Evolutionary conservation across 2,113 vertebrate genomes (phyloP), one percentile per base, ranked within the genome.

Genomic region (Pungitius pungitius): DNA sequence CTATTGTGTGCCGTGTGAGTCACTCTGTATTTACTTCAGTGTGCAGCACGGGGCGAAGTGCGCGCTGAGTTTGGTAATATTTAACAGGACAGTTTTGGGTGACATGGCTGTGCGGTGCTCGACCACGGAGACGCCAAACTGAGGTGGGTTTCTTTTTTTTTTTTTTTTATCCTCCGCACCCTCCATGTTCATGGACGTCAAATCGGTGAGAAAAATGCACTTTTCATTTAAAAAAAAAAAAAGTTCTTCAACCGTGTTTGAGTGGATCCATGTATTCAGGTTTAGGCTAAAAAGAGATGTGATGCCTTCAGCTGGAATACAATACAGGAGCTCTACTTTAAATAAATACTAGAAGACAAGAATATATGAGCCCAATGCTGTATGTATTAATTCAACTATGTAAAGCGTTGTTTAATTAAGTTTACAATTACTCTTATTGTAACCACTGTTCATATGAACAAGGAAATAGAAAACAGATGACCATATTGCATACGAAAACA

Each of bases 41-140:
- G 70, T 71, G 55, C n/a, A 39, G 70, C 65, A 68, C 2, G 37
- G 90, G 77, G 61, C 87, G 86, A 90, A 87, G 89, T 91, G 85
- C 87, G 60, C 80, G 56, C 62, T 39, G 20, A 62, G 55, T 82
- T 73, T 85, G 85, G 60, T 93, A 92, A 93, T 92, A 75, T 90
- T 92, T 93, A 93, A 92, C 89, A 2, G 77, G 69, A 72, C 61
- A 59, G 62, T 88, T 92, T 81, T 78, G 68, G 77, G 67, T 72
- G 70, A 89, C 22, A 86, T 37, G 14, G 24, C 52, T 49, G 65
- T 56, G 56, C 30, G 26, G 11, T 35, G 2, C 26, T 49, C 39
- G 39, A 80, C 59, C 61, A 71, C 22, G 73, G 42, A 69, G 66
- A 84, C 65, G 27, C 45, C 65, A 67, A 27, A 37, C 68, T n/a